Evolutionary conservation across 2,888 invertebrate species (phyloP).

Genomic region (Thumatha senex): DNA sequence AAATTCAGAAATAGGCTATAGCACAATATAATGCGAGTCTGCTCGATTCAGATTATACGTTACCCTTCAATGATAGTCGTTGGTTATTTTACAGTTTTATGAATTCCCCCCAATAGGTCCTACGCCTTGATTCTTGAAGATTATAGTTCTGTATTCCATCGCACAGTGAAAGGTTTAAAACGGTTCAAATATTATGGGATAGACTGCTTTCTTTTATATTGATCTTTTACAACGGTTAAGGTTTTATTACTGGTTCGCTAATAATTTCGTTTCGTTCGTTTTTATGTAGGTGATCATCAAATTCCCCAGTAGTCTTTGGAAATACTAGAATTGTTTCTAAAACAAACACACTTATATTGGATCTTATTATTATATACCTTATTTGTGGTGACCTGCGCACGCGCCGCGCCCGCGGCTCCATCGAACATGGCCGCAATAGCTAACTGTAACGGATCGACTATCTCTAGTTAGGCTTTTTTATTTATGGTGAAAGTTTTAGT

Average conservation of each 20-base stretch:
- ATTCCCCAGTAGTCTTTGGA: background rate
- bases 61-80: constrained; percentile 46
- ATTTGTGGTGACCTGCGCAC: constrained; percentile 35
- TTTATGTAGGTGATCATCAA: background rate
- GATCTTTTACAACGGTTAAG: constrained; percentile 3
- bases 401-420: constrained; percentile 36
- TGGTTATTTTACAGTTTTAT: constrained; percentile 46
- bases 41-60: constrained; percentile 20
- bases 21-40: constrained; percentile 25
- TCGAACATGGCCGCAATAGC: constrained; percentile 24
- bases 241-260: background rate
- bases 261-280: background rate
- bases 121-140: constrained; percentile 11
- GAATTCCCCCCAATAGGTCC: constrained; percentile 19
- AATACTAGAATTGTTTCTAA: constrained; percentile 6
- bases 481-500: background rate
- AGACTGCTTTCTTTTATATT: constrained; percentile 8
- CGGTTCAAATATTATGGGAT: constrained; percentile 9
- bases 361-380: constrained; percentile 37
- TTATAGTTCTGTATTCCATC: constrained; percentile 36
- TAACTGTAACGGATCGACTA: constrained; percentile 32
- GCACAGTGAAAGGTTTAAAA: constrained; percentile 42
- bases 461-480: constrained; percentile 6
- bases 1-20: constrained; percentile 28
- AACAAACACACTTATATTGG: constrained; percentile 33